Evolutionary conservation across 2,888 invertebrate species (phyloP), one percentile per base, ranked within the genome.

Genomic region (Lycophotia porphyrea): DNA sequence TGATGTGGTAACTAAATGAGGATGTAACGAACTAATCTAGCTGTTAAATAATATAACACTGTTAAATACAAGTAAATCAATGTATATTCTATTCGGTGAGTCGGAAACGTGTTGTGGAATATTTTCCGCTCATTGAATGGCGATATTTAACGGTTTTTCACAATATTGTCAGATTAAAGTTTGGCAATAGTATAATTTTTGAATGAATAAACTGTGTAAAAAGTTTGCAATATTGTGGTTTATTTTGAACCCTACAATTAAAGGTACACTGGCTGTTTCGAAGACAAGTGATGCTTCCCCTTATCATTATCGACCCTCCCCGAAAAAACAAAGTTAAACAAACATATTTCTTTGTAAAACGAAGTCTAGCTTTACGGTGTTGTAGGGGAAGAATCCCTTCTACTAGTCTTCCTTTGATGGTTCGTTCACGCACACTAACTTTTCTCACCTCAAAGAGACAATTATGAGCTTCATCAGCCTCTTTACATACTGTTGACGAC

Each of bases 201-300:
- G 92, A 93, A 92, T 84, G 91, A 95, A 94, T 95, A 94, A 95
- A 93, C 90, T 89, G 89, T 92, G 90, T 91, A 92, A 93, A 92
- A 91, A 91, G 88, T 91, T 92, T 91, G 86, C 82, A 89, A 84
- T 80, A 11, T 52, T 27, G 78, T 68, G 86, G 91, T 91, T 93
- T 82, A 89, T 91, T 93, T 60, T 8, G 18, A 27, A 63, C n/a
- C 39, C 24, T 74, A 4, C 31, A 44, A 13, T 34, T 55, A 21
- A 21, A n/a, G n/a, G n/a, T n/a, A 24, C 24, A 64, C 39, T n/a
- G 18, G n/a, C 39, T 39, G 0, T n/a, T 39, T 27, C 9, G 18
- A 39, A 64, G n/a, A n/a, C 5, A 39, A 36, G 36, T 1, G 5
- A 18, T 36, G 36, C 18, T 5, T n/a, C n/a, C n/a, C 39, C 15